Evolutionary conservation across 2,888 invertebrate species (phyloP).

Genomic region (Volucella bombylans): DNA sequence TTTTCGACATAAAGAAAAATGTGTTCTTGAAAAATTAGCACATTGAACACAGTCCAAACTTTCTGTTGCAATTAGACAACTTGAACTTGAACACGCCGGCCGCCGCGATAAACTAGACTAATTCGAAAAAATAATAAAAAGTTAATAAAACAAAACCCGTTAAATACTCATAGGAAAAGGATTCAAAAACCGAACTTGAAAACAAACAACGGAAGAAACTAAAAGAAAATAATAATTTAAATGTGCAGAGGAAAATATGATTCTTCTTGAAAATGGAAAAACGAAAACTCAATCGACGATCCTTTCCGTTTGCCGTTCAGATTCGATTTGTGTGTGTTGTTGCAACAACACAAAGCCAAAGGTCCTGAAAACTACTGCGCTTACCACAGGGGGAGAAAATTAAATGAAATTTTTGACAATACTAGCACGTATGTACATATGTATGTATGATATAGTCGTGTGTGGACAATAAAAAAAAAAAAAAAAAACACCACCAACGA

Average conservation of each 20-base stretch:
- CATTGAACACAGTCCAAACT: conserved; percentile 47
- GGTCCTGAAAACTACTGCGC: conserved; percentile 20
- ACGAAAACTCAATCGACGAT: conserved; percentile 44
- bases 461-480: not conserved
- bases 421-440: not conserved
- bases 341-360: conserved; percentile 12
- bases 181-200: conserved; percentile 24
- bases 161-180: conserved; percentile 18
- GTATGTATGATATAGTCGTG: not conserved
- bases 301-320: conserved; percentile 58
- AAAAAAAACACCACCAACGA: conserved; percentile 8
- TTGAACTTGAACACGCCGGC: conserved; percentile 30
- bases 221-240: conserved; percentile 52
- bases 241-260: conserved; percentile 62
- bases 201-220: conserved; percentile 19
- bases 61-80: conserved; percentile 8
- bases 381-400: not conserved
- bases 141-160: not conserved
- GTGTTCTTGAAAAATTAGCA: conserved; percentile 20
- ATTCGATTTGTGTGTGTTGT: conserved; percentile 51
- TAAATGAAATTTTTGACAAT: conserved; percentile 13
- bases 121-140: not conserved
- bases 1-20: conserved; percentile 7
- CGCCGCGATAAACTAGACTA: conserved; percentile 24
- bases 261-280: conserved; percentile 50